These are phyloP conservation scores for Synanthedon andrenaeformis DNA, from an alignment of 2,888 invertebrate genomes.

Conservation along the genomic window DNA sequence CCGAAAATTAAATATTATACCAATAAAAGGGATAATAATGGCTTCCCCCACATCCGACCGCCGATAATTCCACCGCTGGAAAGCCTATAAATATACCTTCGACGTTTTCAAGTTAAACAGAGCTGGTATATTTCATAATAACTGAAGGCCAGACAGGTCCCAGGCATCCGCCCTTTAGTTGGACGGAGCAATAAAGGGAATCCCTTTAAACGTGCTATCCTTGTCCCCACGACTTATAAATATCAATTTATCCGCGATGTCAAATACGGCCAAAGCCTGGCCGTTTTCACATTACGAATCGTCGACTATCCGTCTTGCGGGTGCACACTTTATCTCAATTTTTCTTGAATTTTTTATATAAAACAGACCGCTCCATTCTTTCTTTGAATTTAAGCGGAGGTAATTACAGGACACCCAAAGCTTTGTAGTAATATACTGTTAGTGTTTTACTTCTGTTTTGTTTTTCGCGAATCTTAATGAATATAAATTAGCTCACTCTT, in stretches of 20 bases:
- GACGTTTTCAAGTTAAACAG: constrained; percentile 59
- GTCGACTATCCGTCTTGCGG: constrained; percentile 41
- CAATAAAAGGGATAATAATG: constrained; percentile 69
- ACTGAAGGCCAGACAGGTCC: constrained; percentile 57
- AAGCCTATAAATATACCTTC: constrained; percentile 65
- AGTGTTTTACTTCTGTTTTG: neutral
- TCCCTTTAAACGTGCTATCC: constrained; percentile 58
- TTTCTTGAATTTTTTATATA: constrained; percentile 30
- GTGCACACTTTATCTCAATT: constrained; percentile 38
- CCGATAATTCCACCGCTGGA: constrained; percentile 57
- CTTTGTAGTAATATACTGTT: neutral
- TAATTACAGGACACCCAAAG: neutral
- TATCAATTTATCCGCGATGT: constrained; percentile 68
- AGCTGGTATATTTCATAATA: constrained; percentile 64
- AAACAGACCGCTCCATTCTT: constrained; percentile 11
- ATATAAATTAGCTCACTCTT: neutral
- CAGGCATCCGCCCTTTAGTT: constrained; percentile 43
- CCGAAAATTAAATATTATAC: constrained; percentile 70
- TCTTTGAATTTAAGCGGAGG: constrained; percentile 2
- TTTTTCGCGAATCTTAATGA: neutral
- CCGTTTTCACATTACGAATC: constrained; percentile 60
- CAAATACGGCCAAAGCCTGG: constrained; percentile 55
- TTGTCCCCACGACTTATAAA: constrained; percentile 66
- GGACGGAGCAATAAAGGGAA: constrained; percentile 65
- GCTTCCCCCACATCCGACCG: constrained; percentile 56